These are phyloP conservation scores for Thymelicus sylvestris DNA, from an alignment of 2,888 invertebrate species.

Conservation along the genomic window DNA sequence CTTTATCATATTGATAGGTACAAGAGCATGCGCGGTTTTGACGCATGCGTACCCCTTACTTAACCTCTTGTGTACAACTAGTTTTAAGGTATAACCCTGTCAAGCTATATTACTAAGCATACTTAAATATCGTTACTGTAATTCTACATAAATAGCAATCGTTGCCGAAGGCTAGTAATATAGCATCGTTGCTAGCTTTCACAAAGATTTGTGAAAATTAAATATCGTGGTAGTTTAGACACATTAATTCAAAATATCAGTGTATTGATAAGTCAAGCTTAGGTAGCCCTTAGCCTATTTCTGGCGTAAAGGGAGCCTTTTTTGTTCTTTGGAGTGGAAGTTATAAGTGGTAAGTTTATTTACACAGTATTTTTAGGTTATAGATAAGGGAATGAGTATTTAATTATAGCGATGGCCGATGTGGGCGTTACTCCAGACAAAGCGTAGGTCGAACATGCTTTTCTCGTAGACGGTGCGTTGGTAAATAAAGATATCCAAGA, in stretches of 20 bases:
- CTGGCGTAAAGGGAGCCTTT: slow-evolving; percentile 16
- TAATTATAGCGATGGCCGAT: slow-evolving; percentile 46
- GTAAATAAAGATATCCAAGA: slow-evolving; percentile 55
- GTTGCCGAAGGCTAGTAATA: background rate
- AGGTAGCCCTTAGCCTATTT: background rate
- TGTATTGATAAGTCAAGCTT: background rate
- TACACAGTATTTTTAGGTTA: slow-evolving; percentile 44
- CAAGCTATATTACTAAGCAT: slow-evolving; percentile 68
- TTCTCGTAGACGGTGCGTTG: slow-evolving; percentile 56
- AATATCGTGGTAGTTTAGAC: background rate
- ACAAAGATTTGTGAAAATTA: background rate
- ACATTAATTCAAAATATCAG: background rate
- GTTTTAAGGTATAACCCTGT: slow-evolving; percentile 63
- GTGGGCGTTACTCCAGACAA: slow-evolving; percentile 78
- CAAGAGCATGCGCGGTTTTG: slow-evolving; percentile 60
- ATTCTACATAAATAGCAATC: background rate
- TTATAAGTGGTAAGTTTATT: slow-evolving; percentile 69
- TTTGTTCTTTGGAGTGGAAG: slow-evolving; percentile 46
- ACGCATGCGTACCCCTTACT: slow-evolving; percentile 48
- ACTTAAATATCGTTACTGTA: slow-evolving; percentile 42
- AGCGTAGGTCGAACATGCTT: slow-evolving; percentile 71
- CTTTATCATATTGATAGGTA: slow-evolving; percentile 75
- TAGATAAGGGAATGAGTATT: slow-evolving; percentile 42
- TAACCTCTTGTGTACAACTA: slow-evolving; percentile 66
- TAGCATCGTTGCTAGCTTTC: background rate